These are phyloP conservation scores for Poeciliopsis infans DNA, from an alignment of 2,797 vertebrate genomes.

Conservation along the genomic window DNA sequence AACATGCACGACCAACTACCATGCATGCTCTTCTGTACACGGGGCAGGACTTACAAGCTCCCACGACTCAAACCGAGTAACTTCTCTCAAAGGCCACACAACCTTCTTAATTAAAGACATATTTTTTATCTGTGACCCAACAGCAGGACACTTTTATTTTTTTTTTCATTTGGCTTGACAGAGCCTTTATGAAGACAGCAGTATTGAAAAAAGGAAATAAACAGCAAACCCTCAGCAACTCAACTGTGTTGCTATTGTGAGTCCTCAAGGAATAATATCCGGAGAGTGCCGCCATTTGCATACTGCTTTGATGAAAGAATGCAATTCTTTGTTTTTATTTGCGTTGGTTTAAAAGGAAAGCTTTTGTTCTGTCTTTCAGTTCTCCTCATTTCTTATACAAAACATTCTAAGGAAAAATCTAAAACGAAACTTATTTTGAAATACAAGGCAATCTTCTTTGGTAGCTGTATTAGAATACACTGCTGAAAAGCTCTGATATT, in stretches of 20 bases:
- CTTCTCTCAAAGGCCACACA: constrained; percentile 65
- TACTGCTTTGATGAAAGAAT: constrained; percentile 75
- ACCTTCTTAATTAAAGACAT: constrained; percentile 76
- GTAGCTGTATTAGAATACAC: neutral
- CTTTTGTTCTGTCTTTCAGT: constrained; percentile 26
- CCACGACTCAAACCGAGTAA: constrained; percentile 40
- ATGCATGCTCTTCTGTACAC: neutral
- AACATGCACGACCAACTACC: constrained; percentile 16
- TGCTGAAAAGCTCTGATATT: neutral
- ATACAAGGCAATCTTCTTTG: neutral
- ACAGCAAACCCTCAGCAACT: constrained; percentile 49
- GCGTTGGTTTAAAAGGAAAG: constrained; percentile 46
- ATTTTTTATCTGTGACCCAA: constrained; percentile 54
- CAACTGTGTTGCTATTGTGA: constrained; percentile 47
- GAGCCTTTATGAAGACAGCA: constrained; percentile 38
- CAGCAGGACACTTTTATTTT: constrained; percentile 37
- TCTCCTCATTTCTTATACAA: constrained; percentile 1
- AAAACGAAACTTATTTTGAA: neutral
- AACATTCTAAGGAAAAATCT: constrained; percentile 3
- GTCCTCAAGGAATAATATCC: constrained; percentile 68
- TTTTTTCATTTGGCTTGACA: constrained; percentile 43
- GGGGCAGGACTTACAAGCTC: constrained; percentile 20
- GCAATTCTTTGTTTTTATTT: constrained; percentile 70
- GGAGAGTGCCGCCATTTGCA: constrained; percentile 70
- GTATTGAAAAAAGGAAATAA: constrained; percentile 49